Evolutionary conservation across 2,113 vertebrate genomes (phyloP).

Genomic region (Entelurus aequoreus): DNA sequence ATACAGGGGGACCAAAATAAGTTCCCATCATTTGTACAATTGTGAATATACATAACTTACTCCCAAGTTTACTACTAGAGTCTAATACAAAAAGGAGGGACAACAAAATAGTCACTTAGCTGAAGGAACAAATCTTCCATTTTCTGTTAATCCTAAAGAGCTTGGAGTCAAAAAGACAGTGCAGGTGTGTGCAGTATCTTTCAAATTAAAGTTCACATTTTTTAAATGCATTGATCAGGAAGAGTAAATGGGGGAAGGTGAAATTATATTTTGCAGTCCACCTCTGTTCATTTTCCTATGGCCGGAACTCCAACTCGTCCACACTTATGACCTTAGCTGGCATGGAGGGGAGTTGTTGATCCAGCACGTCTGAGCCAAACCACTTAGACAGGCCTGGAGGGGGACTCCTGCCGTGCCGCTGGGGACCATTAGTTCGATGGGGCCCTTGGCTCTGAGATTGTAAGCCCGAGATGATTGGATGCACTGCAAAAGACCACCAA

Average conservation of each 20-base stretch:
- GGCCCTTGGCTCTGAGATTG: constrained; percentile 70
- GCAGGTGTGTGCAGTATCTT: constrained; percentile 54
- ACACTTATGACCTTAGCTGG: constrained; percentile 98
- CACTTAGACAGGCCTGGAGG: constrained; percentile 91
- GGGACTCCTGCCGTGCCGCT: constrained; percentile 81
- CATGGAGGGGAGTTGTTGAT: constrained; percentile 97
- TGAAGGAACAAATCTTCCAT: constrained; percentile 45
- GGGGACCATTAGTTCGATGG: constrained; percentile 77
- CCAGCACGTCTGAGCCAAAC: constrained; percentile 93
- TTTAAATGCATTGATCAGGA: constrained; percentile 44
- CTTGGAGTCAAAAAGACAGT: constrained; percentile 54
- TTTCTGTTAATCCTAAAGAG: constrained; percentile 50
- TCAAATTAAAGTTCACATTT: constrained; percentile 77
- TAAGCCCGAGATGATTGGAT: constrained; percentile 44
- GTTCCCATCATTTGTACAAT: constrained; percentile 74
- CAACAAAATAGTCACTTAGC: constrained; percentile 27
- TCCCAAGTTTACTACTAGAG: constrained; percentile 63
- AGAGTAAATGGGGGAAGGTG: constrained; percentile 12
- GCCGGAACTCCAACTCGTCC: constrained; percentile 92
- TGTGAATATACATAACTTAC: constrained; percentile 75
- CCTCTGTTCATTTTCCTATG: constrained; percentile 63
- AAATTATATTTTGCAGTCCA: constrained; percentile 28
- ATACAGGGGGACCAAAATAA: constrained; percentile 68
- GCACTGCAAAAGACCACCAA: constrained; percentile 37
- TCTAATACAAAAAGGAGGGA: constrained; percentile 38